Evolutionary conservation across 2,797 vertebrate genomes (phyloP), one percentile per base, ranked within the genome.

Genomic region (Kryptolebias ocellatus): DNA sequence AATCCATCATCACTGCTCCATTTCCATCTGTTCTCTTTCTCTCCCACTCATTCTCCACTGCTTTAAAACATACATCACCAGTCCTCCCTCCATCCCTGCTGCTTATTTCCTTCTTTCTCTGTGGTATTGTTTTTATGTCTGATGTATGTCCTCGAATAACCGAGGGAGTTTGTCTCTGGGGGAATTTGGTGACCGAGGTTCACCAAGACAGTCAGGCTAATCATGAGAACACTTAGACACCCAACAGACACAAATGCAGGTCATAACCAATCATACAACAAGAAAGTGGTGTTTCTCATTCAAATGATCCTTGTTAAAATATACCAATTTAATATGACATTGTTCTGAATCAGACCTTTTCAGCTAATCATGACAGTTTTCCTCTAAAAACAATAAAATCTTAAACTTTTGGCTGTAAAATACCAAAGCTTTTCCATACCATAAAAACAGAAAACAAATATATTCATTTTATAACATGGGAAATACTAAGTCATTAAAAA

Each of bases 71-170:
- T 71, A 82, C 80, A 83, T 83, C 86, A 68, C 62, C 61, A 17
- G 44, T 39, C 51, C 75, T 90, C 69, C 70, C 49, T 50, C 17
- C 69, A 57, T 67, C 64, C 72, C 66, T 7, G 0, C 47, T 27
- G 53, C 37, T 64, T 31, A 4, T 44, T 37, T 46, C 63, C 49
- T 27, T 64, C 58, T 57, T 54, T 49, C 58, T 28, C 20, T 49
- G 64, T 82, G 72, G 75, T 88, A 88, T 89, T 93, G 89, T 93
- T 92, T 90, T 89, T 87, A 76, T 85, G 90, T 92, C 89, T 92
- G 84, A 89, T 85, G 92, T 84, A 84, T 88, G 93, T 87, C 92
- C 92, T 92, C 92, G 86, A 90, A 83, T 88, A 86, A 90, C 85
- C 77, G 75, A 87, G 85, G 74, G 79, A 83, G 70, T 87, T 78